These are phyloP conservation scores for Semibalanus balanoides DNA, from an alignment of 1,140 invertebrate genomes.

Conservation along the genomic window DNA sequence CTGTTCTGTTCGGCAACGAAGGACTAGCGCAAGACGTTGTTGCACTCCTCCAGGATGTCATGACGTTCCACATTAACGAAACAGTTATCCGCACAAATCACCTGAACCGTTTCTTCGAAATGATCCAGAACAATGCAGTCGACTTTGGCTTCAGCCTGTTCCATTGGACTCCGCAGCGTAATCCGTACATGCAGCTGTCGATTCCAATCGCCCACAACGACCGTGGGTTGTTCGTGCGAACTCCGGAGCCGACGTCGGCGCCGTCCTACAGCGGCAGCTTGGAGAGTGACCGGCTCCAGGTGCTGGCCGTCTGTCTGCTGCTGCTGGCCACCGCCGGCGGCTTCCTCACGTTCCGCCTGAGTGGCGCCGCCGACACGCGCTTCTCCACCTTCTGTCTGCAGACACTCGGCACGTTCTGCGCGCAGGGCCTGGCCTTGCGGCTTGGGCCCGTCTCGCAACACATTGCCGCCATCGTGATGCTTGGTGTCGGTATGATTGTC, in stretches of 20 bases:
- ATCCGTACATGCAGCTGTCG: not conserved
- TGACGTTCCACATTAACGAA: not conserved
- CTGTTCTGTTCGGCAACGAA: not conserved
- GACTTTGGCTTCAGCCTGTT: not conserved
- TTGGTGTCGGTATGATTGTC: not conserved
- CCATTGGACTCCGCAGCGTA: not conserved
- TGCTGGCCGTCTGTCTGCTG: not conserved
- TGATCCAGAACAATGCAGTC: not conserved
- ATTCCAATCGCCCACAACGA: not conserved
- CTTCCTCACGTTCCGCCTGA: not conserved
- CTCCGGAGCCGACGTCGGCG: not conserved
- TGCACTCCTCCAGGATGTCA: not conserved
- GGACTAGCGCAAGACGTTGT: not conserved
- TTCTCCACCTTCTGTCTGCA: not conserved
- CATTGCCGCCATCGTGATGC: not conserved
- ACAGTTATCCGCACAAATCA: not conserved
- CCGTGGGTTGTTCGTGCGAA: not conserved
- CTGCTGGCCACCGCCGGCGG: not conserved
- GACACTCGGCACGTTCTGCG: not conserved
- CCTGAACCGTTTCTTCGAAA: not conserved
- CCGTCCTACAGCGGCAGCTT: not conserved
- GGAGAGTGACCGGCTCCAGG: not conserved
- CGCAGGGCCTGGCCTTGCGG: not conserved
- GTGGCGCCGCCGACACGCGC: not conserved
- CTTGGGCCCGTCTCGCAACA: not conserved